Percentiles rank a stretch among this genome's conserved stretches.
phyloP scores from a whole-genome alignment of 2,797 vertebrate species.

The Acanthornis magna region DNA sequence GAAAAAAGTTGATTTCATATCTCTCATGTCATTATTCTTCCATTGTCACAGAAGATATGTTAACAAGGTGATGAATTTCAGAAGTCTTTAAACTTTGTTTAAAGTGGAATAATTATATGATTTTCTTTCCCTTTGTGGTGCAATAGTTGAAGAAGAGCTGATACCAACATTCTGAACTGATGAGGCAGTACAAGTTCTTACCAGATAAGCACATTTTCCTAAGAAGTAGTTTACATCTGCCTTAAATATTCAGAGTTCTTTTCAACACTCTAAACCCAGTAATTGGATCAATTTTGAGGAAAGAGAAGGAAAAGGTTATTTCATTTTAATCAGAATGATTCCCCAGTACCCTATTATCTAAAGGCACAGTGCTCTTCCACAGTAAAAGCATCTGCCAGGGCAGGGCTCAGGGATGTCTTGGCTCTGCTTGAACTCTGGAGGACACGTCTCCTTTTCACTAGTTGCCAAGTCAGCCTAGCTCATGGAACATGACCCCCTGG shows the following conservation, averaged over 20 bases:
- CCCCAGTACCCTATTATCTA: neutral
- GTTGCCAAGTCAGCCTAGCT: neutral
- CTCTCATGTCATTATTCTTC: neutral
- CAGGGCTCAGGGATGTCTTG: neutral
- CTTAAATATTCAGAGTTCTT: neutral
- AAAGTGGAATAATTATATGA: neutral
- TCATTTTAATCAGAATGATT: slow-evolving; percentile 10
- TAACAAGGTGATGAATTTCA: neutral
- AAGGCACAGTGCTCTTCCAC: neutral
- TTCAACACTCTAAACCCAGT: neutral
- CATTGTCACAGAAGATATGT: neutral
- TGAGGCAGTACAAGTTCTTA: neutral
- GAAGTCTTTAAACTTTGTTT: neutral
- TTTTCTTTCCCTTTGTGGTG: neutral
- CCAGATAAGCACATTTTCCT: neutral
- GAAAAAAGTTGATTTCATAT: neutral
- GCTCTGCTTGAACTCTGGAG: neutral
- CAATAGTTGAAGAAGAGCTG: neutral
- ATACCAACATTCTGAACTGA: neutral
- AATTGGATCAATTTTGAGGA: slow-evolving; percentile 4
- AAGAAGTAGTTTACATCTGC: neutral
- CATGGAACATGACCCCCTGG: neutral
- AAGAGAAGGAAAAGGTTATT: neutral
- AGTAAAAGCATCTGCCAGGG: neutral
- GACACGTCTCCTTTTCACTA: neutral